phyloP scores from a whole-genome alignment of 2,888 invertebrate genomes.

The Gandaritis pyraliata region DNA sequence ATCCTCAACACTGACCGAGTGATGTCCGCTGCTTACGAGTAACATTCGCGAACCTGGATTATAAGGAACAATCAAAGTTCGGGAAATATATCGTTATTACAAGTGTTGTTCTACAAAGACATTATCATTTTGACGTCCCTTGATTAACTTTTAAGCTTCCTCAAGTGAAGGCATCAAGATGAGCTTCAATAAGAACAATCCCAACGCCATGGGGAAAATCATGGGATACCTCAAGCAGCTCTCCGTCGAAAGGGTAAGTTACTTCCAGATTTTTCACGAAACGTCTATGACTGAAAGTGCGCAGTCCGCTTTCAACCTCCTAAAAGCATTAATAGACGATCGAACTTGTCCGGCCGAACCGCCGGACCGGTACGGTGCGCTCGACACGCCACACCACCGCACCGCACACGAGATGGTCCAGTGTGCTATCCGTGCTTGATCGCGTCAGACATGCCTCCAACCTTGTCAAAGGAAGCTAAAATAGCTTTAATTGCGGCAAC shows the following conservation, averaged over 20 bases:
- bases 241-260: slow-evolving; percentile 81
- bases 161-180: slow-evolving; percentile 66
- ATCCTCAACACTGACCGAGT: slow-evolving; percentile 48
- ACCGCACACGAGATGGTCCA: no score
- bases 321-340: no score
- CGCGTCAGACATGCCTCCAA: no score
- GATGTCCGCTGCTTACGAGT: slow-evolving; percentile 65
- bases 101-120: slow-evolving; percentile 67
- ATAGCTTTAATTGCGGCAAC: no score
- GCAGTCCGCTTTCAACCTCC: slow-evolving; percentile 30
- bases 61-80: slow-evolving; percentile 58
- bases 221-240: slow-evolving; percentile 81
- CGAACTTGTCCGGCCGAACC: no score
- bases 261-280: slow-evolving; percentile 46
- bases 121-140: slow-evolving; percentile 77
- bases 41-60: slow-evolving; percentile 73
- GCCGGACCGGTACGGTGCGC: no score
- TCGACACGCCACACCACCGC: no score
- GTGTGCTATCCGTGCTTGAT: no score
- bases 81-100: slow-evolving; percentile 58
- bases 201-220: slow-evolving; percentile 80
- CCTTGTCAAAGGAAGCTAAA: no score
- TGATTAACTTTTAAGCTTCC: slow-evolving; percentile 55
- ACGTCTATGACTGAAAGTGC: slow-evolving; percentile 60
- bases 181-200: slow-evolving; percentile 82